phyloP scores from a whole-genome alignment of 2,888 invertebrate species.

The Tipula confusa region DNA sequence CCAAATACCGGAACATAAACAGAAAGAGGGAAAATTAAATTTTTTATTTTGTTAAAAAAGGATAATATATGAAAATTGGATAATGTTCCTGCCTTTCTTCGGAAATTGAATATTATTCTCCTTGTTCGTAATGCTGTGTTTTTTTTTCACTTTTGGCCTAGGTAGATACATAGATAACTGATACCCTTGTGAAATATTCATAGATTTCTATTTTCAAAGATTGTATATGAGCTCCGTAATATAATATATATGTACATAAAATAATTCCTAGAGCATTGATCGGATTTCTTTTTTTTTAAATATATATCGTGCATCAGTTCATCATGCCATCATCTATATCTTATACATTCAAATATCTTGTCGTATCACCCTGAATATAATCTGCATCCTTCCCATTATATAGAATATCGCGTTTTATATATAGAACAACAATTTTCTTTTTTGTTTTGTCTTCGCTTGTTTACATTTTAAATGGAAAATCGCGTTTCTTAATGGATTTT shows the following conservation, averaged over 20 bases:
- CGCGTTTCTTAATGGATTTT: slow-evolving; percentile 12
- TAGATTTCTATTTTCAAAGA: background rate
- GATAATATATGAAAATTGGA: slow-evolving; percentile 6
- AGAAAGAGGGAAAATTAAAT: background rate
- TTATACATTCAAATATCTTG: background rate
- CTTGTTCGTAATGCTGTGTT: background rate
- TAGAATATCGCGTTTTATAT: background rate
- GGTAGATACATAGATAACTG: background rate
- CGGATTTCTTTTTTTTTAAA: background rate
- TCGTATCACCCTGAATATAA: background rate
- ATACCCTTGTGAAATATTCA: background rate
- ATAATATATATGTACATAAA: background rate
- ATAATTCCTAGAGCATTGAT: background rate
- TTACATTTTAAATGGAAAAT: slow-evolving; percentile 20
- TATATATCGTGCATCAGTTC: background rate
- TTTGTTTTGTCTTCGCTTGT: background rate
- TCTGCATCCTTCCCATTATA: background rate
- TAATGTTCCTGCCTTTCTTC: background rate
- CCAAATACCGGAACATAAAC: background rate
- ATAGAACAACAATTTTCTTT: background rate
- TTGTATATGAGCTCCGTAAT: background rate
- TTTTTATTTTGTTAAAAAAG: background rate
- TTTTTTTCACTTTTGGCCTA: background rate
- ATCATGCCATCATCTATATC: background rate
- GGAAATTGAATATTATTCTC: background rate